Conservation (phyloP, 2,797 vertebrate genomes). For the Sibirionetta formosa region DNA sequence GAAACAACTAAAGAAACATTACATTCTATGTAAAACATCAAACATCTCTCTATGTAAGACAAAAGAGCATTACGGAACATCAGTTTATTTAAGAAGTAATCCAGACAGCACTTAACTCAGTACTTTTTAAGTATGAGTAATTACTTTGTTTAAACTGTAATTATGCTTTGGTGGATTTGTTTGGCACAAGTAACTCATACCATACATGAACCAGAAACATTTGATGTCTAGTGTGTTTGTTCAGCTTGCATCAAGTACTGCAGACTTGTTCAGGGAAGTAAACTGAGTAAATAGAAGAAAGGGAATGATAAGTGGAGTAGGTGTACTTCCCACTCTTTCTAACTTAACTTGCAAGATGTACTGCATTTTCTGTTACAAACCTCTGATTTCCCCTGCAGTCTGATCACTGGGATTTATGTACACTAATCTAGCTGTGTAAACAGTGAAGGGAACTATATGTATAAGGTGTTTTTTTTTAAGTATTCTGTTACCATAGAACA, state of each 20-base stretch:
- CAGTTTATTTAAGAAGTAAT: constrained; percentile 45
- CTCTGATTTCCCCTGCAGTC: not conserved
- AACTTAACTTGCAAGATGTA: not conserved
- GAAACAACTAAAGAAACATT: not conserved
- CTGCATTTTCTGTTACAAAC: not conserved
- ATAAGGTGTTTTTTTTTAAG: not conserved
- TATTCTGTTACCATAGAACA: not conserved
- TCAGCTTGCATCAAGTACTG: constrained; percentile 27
- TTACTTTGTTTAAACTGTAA: constrained; percentile 45
- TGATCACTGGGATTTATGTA: not conserved
- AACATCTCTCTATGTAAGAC: not conserved
- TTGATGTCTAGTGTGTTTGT: constrained; percentile 24
- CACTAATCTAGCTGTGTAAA: not conserved
- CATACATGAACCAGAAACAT: not conserved
- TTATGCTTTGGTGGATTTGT: constrained; percentile 27
- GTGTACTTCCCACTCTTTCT: not conserved
- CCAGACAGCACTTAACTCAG: not conserved
- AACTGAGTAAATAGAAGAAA: not conserved
- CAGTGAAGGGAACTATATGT: not conserved
- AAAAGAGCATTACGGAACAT: not conserved
- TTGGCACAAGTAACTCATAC: not conserved
- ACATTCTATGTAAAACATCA: not conserved
- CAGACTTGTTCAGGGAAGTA: constrained; percentile 3
- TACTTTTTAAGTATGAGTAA: constrained; percentile 16
- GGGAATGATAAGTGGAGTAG: not conserved